These are phyloP conservation scores for Cyanoramphus novaezelandiae DNA, from an alignment of 2,113 vertebrate species.

Conservation along the genomic window DNA sequence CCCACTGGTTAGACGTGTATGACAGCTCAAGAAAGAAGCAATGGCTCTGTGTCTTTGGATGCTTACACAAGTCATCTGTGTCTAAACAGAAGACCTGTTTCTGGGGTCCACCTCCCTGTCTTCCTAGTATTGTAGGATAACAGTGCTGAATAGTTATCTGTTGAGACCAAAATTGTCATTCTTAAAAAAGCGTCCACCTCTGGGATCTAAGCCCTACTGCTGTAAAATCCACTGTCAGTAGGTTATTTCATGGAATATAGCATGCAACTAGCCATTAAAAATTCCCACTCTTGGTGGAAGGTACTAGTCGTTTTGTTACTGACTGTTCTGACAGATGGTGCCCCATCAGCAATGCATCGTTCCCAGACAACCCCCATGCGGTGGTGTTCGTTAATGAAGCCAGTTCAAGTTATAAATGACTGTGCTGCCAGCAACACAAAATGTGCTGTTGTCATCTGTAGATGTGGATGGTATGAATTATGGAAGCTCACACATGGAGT, in stretches of 20 bases:
- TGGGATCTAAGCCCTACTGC: not conserved
- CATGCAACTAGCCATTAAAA: not conserved
- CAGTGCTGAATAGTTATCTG: not conserved
- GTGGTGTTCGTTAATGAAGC: conserved; percentile 30
- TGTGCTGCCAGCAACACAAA: conserved; percentile 17
- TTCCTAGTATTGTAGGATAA: not conserved
- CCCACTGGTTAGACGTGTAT: not conserved
- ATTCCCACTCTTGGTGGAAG: not conserved
- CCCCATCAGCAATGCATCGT: conserved; percentile 2
- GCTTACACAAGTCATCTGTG: not conserved
- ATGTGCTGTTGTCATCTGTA: not conserved
- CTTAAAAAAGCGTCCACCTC: not conserved
- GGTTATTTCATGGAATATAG: not conserved
- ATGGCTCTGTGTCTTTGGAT: not conserved
- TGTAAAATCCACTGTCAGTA: not conserved
- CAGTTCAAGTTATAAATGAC: conserved; percentile 3
- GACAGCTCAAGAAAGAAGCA: not conserved
- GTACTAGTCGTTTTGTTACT: not conserved
- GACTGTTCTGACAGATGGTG: conserved; percentile 45
- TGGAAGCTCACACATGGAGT: conserved; percentile 15
- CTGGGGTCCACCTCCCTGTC: not conserved
- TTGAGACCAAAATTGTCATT: not conserved
- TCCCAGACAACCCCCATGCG: conserved; percentile 26
- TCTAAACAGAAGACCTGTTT: not conserved
- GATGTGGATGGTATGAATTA: conserved; percentile 40